phyloP scores from a whole-genome alignment of 2,113 vertebrate species.

The Antennarius striatus region DNA sequence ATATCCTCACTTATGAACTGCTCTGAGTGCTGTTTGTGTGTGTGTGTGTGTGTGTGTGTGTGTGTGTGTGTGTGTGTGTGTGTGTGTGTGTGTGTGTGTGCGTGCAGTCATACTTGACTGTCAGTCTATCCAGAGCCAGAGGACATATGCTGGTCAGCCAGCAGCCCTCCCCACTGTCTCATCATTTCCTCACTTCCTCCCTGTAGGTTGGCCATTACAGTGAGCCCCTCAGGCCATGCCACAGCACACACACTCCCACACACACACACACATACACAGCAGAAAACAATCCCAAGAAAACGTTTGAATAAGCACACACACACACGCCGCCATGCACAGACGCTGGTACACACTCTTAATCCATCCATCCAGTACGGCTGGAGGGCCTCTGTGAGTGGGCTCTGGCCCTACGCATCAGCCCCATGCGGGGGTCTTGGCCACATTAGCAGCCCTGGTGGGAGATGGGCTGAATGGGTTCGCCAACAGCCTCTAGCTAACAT shows the following conservation, averaged over 20 bases:
- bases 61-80: no score
- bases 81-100: not conserved
- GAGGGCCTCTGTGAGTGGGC: constrained; percentile 59
- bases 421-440: constrained; percentile 59
- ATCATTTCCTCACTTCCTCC: constrained; percentile 63
- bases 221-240: constrained; percentile 58
- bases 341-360: constrained; percentile 7
- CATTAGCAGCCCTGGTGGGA: constrained; percentile 67
- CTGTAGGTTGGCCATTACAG: constrained; percentile 63
- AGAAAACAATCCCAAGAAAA: constrained; percentile 23
- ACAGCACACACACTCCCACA: constrained; percentile 22
- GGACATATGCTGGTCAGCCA: constrained; percentile 62
- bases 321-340: not conserved
- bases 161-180: constrained; percentile 46
- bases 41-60: not conserved
- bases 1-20: constrained; percentile 14
- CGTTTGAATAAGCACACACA: constrained; percentile 21
- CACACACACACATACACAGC: constrained; percentile 15
- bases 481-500: constrained; percentile 58
- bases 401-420: constrained; percentile 25
- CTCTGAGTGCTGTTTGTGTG: constrained; percentile 4
- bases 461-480: constrained; percentile 26
- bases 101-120: constrained; percentile 36
- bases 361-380: constrained; percentile 50
- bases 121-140: constrained; percentile 52